Evolutionary conservation across 2,888 invertebrate species (phyloP).

Genomic region (Drosophila siamana): DNA sequence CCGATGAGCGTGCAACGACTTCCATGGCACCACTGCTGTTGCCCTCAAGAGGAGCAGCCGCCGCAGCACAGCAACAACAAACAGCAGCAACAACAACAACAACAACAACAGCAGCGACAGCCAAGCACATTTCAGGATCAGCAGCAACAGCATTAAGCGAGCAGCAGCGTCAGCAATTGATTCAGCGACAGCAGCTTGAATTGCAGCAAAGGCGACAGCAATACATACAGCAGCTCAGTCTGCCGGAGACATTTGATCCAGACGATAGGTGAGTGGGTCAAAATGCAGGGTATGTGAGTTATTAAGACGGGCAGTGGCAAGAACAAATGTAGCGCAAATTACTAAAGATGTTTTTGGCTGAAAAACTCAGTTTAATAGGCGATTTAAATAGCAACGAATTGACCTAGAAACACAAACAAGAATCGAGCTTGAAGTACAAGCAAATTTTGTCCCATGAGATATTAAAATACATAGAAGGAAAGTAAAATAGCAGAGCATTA

Average conservation of each 20-base stretch:
- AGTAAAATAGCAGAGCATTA: too few species aligned
- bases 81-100: background rate
- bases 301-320: too few species aligned
- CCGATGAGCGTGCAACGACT: slow-evolving; percentile 66
- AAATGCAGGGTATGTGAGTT: background rate
- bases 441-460: too few species aligned
- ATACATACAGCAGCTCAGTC: slow-evolving; percentile 49
- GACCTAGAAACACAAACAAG: too few species aligned
- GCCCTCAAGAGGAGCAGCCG: slow-evolving; percentile 57
- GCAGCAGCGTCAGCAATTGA: slow-evolving; percentile 45
- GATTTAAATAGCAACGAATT: too few species aligned
- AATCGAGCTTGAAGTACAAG: too few species aligned
- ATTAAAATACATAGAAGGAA: too few species aligned
- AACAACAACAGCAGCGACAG: slow-evolving; percentile 30
- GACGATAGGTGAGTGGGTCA: slow-evolving; percentile 43
- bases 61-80: slow-evolving; percentile 14
- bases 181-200: slow-evolving; percentile 27
- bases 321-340: too few species aligned
- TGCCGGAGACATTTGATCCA: slow-evolving; percentile 47
- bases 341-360: too few species aligned
- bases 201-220: slow-evolving; percentile 33
- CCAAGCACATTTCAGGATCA: slow-evolving; percentile 19
- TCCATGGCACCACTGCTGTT: slow-evolving; percentile 84
- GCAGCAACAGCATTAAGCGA: slow-evolving; percentile 35
- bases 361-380: too few species aligned